Conservation (phyloP, 2,113 vertebrate genomes). For the Asarcornis scutulata region DNA sequence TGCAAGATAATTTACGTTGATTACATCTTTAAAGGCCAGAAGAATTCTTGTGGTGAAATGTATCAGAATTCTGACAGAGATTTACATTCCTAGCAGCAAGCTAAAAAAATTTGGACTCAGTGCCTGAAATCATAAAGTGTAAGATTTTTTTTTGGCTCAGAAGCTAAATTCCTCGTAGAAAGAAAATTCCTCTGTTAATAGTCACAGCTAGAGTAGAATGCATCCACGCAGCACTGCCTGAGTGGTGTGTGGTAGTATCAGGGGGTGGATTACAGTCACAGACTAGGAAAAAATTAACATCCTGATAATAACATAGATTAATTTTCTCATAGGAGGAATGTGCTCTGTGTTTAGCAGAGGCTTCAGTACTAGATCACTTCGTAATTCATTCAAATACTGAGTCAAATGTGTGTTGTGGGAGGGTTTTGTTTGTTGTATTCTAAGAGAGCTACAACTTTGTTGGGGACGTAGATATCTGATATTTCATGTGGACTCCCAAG, state of each 20-base stretch:
- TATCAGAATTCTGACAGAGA: background rate
- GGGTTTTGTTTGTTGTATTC: background rate
- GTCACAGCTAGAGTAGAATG: background rate
- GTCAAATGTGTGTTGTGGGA: background rate
- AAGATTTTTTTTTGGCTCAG: background rate
- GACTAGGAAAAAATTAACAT: background rate
- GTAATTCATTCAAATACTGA: background rate
- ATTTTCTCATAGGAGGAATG: background rate
- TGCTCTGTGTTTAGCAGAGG: background rate
- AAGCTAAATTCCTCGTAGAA: background rate
- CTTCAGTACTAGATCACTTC: background rate
- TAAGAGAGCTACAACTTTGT: background rate
- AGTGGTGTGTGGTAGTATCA: background rate
- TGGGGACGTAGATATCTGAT: background rate
- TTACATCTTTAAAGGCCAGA: background rate
- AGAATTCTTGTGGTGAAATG: background rate
- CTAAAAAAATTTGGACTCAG: background rate
- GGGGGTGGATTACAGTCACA: background rate
- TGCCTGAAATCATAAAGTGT: background rate
- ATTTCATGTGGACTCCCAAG: background rate
- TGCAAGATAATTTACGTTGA: background rate
- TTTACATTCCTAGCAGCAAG: background rate
- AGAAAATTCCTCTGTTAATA: background rate
- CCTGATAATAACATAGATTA: rapidly evolving
- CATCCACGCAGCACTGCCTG: background rate